Evolutionary conservation across 2,888 invertebrate genomes (phyloP).

Genomic region (Dichetophora obliterata): DNA sequence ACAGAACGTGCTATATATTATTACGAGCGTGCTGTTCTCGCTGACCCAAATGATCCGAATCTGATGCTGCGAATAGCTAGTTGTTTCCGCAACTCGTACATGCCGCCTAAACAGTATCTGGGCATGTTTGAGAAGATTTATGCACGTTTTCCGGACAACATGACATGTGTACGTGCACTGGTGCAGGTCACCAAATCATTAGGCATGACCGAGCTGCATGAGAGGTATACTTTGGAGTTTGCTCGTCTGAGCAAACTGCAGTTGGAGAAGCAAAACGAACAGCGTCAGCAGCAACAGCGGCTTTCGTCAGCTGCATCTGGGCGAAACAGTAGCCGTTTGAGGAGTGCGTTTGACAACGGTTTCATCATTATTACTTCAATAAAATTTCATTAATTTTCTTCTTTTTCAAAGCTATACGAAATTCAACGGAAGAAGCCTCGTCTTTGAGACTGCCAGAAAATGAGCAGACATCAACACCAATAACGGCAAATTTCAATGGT

Average conservation of each 20-base stretch:
- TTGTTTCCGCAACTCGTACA: conserved; percentile 84
- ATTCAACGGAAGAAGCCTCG: conserved; percentile 53
- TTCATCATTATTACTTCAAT: background rate
- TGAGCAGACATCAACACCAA: conserved; percentile 48
- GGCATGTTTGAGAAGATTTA: conserved; percentile 74
- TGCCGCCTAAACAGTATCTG: conserved; percentile 72
- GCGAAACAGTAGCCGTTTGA: conserved; percentile 54
- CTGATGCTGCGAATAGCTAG: conserved; percentile 89
- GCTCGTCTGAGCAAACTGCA: conserved; percentile 75
- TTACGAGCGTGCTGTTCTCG: conserved; percentile 83
- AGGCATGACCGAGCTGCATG: conserved; percentile 86
- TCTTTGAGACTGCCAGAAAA: conserved; percentile 47
- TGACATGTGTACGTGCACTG: conserved; percentile 86
- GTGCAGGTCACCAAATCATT: conserved; percentile 72
- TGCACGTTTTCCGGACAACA: conserved; percentile 91
- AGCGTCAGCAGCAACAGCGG: conserved; percentile 61
- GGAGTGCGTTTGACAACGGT: conserved; percentile 44
- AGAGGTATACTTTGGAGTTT: conserved; percentile 86
- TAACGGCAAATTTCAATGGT: conserved; percentile 49
- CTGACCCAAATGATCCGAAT: conserved; percentile 84
- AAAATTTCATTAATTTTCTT: background rate
- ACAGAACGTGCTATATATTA: conserved; percentile 88
- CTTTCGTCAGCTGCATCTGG: conserved; percentile 58
- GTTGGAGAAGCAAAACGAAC: conserved; percentile 61
- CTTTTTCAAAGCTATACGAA: conserved; percentile 49